A percentile compares a stretch with the other conserved stretches of the same genome.
Conservation (phyloP, 2,888 invertebrate genomes). For the Hirtodrosophila trivittata region DNA sequence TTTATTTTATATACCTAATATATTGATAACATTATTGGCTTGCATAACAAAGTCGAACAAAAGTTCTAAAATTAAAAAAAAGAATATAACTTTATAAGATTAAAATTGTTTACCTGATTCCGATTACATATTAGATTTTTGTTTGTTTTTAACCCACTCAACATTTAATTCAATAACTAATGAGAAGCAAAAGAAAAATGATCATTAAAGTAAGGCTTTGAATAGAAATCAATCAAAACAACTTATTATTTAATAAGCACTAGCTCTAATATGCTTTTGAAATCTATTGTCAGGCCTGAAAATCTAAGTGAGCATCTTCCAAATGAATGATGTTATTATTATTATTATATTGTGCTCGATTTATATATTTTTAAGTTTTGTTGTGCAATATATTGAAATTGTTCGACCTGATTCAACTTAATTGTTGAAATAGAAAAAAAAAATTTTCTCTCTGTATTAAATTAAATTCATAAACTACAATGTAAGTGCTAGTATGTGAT, state of each 20-base stretch:
- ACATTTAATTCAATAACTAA: slow-evolving; percentile 9
- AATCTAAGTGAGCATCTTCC: slow-evolving; percentile 33
- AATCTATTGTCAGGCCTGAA: slow-evolving; percentile 30
- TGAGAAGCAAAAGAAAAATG: slow-evolving; percentile 15
- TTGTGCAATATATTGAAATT: slow-evolving; percentile 47
- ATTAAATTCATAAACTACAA: slow-evolving; percentile 25
- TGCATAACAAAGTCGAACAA: slow-evolving; percentile 44
- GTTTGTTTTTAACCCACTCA: slow-evolving; percentile 27
- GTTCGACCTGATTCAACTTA: slow-evolving; percentile 18
- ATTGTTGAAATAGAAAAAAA: slow-evolving; percentile 19
- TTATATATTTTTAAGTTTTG: slow-evolving; percentile 72
- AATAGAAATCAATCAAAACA: slow-evolving; percentile 21
- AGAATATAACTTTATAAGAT: slow-evolving; percentile 35
- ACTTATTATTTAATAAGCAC: no score
- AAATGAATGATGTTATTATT: slow-evolving; percentile 42
- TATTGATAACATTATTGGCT: slow-evolving; percentile 63
- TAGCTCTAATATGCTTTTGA: slow-evolving; percentile 32
- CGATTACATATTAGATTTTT: slow-evolving; percentile 31
- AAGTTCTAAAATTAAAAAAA: slow-evolving; percentile 31
- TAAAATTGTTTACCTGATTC: slow-evolving; percentile 58
- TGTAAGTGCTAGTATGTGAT: slow-evolving; percentile 61
- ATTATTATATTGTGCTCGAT: slow-evolving; percentile 51
- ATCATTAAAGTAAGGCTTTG: slow-evolving; percentile 25
- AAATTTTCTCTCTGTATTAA: slow-evolving; percentile 29
- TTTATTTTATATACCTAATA: slow-evolving; percentile 79